Evolutionary conservation across 37 sponge, comb jelly and placozoan species (phyloP), one percentile per base, ranked within the genome.

Genomic region (Axinella damicornis): DNA sequence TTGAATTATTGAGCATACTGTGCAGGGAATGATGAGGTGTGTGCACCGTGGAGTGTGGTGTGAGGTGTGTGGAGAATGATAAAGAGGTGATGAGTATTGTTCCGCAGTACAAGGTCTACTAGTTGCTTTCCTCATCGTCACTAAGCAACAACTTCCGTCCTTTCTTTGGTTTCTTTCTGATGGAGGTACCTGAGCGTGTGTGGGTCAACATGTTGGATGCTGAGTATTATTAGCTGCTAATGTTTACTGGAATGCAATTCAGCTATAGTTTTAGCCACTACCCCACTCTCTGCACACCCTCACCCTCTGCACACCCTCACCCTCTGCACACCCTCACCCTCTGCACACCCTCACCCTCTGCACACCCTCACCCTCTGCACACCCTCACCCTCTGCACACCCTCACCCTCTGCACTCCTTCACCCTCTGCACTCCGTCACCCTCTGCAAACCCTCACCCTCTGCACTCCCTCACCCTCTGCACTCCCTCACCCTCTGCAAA

Each of bases 61-160:
- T 46, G 46, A 9, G 9, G 4, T 46, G 4, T 12, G 46, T 46
- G 46, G 9, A 9, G n/a, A n/a, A n/a, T n/a, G n/a, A n/a, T n/a
- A n/a, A n/a, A n/a, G n/a, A n/a, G n/a, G n/a, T n/a, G n/a, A n/a
- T n/a, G n/a, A n/a, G n/a, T n/a, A n/a, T n/a, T n/a, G n/a, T n/a
- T n/a, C n/a, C n/a, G n/a, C n/a, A n/a, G n/a, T n/a, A n/a, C n/a
- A 46, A 9, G 9, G 46, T 46, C 6, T 46, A 9, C 46, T 46
- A 69, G 11, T 70, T 71, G 57, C 55, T 56, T 20, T 79, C 75
- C 2, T 79, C 80, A 70, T 87, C 80, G 58, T 87, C 87, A 31
- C 79, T 71, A 37, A 75, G 67, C 20, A 71, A 41, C 53, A 63
- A 24, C 32, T 71, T 71, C 37, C 73, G 27, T 33, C 65, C 68